Conservation (phyloP, 2,888 invertebrate genomes). For the Ectemnius cavifrons region DNA sequence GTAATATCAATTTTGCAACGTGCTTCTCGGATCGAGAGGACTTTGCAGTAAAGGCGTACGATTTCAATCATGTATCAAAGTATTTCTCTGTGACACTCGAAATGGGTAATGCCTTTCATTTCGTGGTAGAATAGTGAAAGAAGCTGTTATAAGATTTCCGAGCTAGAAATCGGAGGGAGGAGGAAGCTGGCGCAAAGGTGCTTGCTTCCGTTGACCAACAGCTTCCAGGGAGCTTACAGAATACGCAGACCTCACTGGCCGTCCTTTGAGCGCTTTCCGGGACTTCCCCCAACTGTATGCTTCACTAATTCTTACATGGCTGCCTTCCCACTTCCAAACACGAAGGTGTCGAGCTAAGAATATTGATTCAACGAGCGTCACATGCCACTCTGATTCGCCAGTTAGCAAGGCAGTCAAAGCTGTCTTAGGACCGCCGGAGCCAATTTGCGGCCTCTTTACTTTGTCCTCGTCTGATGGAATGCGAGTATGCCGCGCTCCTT, state of each 20-base stretch:
- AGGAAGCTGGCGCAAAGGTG: no score
- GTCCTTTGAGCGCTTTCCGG: slow-evolving; percentile 17
- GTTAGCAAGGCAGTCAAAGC: slow-evolving; percentile 36
- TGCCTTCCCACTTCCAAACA: slow-evolving; percentile 43
- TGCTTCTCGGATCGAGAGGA: no score
- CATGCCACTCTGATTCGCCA: slow-evolving; percentile 61
- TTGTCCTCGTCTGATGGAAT: slow-evolving; percentile 46
- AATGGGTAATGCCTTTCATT: no score
- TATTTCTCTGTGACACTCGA: no score
- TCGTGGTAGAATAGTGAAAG: no score
- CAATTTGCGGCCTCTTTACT: slow-evolving; percentile 62
- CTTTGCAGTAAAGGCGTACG: no score
- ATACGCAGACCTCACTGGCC: not conserved
- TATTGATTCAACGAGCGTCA: slow-evolving; percentile 68
- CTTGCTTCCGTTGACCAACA: no score
- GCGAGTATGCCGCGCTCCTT: slow-evolving; percentile 26
- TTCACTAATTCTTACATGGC: slow-evolving; percentile 54
- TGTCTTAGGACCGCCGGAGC: slow-evolving; percentile 46
- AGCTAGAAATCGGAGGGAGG: no score
- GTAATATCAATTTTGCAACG: no score
- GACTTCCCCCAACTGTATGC: slow-evolving; percentile 28
- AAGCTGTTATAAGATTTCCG: no score
- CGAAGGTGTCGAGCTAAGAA: slow-evolving; percentile 61
- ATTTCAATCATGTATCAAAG: no score
- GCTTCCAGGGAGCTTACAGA: no score